Evolutionary conservation across 2,113 vertebrate species (phyloP).

Genomic region (Petrocephalus zakoni): DNA sequence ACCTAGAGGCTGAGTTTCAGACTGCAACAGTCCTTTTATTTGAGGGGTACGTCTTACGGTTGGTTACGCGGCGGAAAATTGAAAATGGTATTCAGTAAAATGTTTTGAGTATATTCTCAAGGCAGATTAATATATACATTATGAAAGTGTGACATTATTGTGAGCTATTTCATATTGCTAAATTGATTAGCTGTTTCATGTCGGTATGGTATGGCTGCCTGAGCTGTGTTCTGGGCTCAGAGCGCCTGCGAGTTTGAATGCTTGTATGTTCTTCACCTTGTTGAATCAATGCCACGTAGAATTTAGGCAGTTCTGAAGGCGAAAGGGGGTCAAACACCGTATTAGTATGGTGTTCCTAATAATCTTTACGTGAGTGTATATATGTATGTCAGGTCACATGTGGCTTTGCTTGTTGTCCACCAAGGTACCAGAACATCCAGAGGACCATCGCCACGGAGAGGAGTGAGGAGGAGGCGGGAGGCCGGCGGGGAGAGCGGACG

Average conservation of each 20-base stretch:
- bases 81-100: neutral
- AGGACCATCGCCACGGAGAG: constrained; percentile 74
- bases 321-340: too few species aligned
- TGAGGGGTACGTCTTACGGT: neutral
- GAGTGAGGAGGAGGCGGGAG: constrained; percentile 57
- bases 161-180: too few species aligned
- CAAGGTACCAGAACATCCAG: constrained; percentile 83
- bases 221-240: neutral
- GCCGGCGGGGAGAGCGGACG: constrained; percentile 53
- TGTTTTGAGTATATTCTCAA: neutral
- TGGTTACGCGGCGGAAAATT: neutral
- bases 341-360: too few species aligned
- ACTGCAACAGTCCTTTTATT: neutral
- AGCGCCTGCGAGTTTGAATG: constrained; percentile 3
- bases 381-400: neutral
- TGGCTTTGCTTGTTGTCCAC: neutral
- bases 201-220: too few species aligned
- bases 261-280: neutral
- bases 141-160: too few species aligned
- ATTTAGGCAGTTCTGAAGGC: too few species aligned
- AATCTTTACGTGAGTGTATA: too few species aligned
- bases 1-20: neutral
- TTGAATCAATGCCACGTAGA: too few species aligned
- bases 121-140: too few species aligned
- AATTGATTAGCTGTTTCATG: too few species aligned